Percentiles rank a stretch among this genome's conserved stretches.
These are phyloP conservation scores for Galagoides demidoff DNA, from an alignment of 2,797 vertebrate genomes.

Conservation along the genomic window DNA sequence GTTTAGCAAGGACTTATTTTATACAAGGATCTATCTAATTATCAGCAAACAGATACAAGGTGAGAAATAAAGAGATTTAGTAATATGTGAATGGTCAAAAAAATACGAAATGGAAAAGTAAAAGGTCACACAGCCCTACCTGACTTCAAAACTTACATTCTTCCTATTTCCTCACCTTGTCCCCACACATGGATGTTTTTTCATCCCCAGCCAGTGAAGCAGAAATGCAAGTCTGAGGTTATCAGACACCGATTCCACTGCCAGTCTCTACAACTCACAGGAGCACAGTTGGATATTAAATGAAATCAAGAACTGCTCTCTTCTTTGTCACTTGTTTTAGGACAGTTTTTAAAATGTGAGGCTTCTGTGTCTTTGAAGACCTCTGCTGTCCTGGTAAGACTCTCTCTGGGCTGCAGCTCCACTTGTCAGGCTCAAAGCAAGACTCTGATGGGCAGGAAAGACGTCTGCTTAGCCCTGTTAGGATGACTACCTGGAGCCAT, in stretches of 20 bases:
- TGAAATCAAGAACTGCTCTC: background rate
- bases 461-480: background rate
- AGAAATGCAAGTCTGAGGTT: background rate
- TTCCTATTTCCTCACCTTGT: background rate
- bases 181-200: background rate
- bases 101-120: background rate
- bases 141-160: background rate
- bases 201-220: background rate
- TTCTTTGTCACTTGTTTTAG: background rate
- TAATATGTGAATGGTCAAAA: background rate
- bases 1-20: background rate
- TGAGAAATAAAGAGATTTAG: background rate
- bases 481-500: background rate
- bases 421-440: background rate
- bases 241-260: background rate
- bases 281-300: background rate
- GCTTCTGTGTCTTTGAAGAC: background rate
- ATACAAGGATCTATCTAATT: background rate
- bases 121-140: background rate
- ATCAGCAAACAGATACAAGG: background rate
- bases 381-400: background rate
- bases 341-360: background rate
- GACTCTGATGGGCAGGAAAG: background rate
- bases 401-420: too few species aligned
- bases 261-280: background rate